Conservation (phyloP, 2,113 vertebrate genomes). For the Caracal caracal region DNA sequence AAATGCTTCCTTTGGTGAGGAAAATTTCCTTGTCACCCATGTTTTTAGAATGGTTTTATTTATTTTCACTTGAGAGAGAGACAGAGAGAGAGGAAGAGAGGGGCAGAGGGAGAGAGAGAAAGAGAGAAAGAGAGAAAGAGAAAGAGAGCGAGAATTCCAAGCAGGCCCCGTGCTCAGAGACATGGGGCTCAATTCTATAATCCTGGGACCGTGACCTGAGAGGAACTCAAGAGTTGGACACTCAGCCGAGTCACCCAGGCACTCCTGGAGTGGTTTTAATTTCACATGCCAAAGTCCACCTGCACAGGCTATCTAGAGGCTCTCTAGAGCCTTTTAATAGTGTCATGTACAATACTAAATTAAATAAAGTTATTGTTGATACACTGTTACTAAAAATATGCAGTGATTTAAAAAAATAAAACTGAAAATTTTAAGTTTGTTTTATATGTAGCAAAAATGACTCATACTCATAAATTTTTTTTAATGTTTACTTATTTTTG, state of each 20-base stretch:
- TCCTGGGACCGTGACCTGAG: no score
- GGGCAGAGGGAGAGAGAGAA: no score
- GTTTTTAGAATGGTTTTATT: slow-evolving; percentile 7
- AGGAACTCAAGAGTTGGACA: no score
- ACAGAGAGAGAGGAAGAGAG: no score
- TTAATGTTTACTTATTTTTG: background rate
- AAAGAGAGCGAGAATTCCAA: no score
- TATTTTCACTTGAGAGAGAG: no score
- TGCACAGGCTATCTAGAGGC: background rate
- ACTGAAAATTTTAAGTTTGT: slow-evolving; percentile 28
- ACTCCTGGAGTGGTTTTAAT: background rate
- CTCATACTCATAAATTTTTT: slow-evolving; percentile 14
- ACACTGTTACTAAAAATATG: background rate
- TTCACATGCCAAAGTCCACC: background rate
- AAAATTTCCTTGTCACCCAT: background rate
- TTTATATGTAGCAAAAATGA: slow-evolving; percentile 32
- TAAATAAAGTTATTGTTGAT: background rate
- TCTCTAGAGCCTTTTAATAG: background rate
- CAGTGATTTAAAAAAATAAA: background rate
- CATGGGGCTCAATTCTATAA: no score
- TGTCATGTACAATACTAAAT: background rate
- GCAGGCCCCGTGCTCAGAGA: no score
- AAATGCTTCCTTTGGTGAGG: slow-evolving; percentile 12
- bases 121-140: no score
- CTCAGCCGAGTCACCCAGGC: no score